Evolutionary conservation across 2,888 invertebrate species (phyloP), one percentile per base, ranked within the genome.

Genomic region (Axea sp.): DNA sequence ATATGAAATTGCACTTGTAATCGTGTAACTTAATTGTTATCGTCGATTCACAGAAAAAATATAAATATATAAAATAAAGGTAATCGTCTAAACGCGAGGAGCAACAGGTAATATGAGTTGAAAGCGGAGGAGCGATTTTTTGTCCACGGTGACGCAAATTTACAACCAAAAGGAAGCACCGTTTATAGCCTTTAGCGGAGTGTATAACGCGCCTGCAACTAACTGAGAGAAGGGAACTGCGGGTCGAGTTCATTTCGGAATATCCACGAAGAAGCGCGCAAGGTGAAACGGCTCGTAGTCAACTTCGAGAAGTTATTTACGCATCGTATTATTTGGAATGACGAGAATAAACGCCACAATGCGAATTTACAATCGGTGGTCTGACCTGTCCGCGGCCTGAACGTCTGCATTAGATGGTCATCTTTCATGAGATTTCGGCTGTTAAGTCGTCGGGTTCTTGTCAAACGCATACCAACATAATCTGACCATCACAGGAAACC

Each of bases 301-400:
- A 72, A 74, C 76, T 73, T 72, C 75, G 53, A 55, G 55, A 51
- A 76, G 81, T 86, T 85, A 85, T 86, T 86, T 86, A 86, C 81
- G 85, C 76, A 80, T 79, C 82, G 79, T 83, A 82, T 83, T 83
- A 83, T 84, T 80, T 83, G 77, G 72, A 82, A 82, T 86, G 84
- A 86, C 84, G 85, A 80, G 77, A 81, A 81, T 86, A 86, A 86
- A 86, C 69, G 85, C 83, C 86, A 77, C 49, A 57, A 43, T 57
- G 51, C 68, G 73, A 77, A 85, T 86, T 86, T 86, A 86, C 80
- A 77, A 73, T 73, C 80, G 72, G 76, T 73, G 78, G 77, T 75
- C 73, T 55, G 73, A 65, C 76, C 80, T 75, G 80, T 79, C 78
- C 76, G 64, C 75, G 72, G 73, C 69, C 73, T 71, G 75, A 64